Evolutionary conservation across 2,113 vertebrate genomes (phyloP).

Genomic region (Genyomyrus donnyi): DNA sequence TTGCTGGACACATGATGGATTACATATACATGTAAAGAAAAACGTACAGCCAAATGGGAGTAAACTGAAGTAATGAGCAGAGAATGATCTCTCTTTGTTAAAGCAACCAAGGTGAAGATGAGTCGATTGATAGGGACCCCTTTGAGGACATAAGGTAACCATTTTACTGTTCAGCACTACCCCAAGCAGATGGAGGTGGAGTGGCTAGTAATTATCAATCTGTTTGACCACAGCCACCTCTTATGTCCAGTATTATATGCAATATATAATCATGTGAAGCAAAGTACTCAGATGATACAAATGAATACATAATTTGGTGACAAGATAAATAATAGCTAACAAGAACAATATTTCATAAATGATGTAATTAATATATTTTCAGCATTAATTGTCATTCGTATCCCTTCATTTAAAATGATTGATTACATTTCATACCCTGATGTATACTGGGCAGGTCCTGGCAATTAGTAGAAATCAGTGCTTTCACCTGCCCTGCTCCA

Average conservation of each 20-base stretch:
- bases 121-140: not conserved
- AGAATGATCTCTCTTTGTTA: not conserved
- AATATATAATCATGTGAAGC: not conserved
- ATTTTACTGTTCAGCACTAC: not conserved
- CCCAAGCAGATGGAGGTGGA: not conserved
- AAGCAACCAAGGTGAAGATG: not conserved
- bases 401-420: not conserved
- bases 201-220: not conserved
- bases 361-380: not conserved
- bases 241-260: not conserved
- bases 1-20: not conserved
- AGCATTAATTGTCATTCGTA: not conserved
- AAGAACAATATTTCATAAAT: not conserved
- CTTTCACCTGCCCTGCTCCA: no score
- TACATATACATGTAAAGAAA: not conserved
- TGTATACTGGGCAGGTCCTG: no score
- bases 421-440: not conserved
- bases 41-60: not conserved
- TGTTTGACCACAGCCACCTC: not conserved
- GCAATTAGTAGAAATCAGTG: no score
- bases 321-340: not conserved
- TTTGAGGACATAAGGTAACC: not conserved
- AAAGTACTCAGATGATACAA: not conserved
- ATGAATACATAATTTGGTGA: not conserved
- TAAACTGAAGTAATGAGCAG: not conserved